A percentile compares a stretch with the other conserved stretches of the same genome.
These are phyloP conservation scores for Aphelinus atriplicis DNA, from an alignment of 1,140 invertebrate species.

Conservation along the genomic window DNA sequence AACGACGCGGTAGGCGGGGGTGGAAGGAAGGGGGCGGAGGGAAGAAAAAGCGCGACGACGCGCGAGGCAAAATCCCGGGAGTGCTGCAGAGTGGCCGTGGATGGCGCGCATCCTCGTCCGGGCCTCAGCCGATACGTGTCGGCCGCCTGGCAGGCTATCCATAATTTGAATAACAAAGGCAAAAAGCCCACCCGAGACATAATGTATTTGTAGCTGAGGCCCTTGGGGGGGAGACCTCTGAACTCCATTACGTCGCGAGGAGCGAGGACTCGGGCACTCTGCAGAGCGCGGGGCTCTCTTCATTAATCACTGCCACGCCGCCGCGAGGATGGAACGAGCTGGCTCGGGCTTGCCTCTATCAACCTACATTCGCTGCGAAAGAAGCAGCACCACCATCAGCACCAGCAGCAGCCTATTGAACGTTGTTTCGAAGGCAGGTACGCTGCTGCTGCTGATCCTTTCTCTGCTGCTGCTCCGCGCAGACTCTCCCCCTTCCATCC, in stretches of 20 bases:
- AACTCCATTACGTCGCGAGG: constrained; percentile 10
- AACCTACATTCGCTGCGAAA: constrained; percentile 25
- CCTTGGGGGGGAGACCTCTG: not conserved
- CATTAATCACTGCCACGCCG: constrained; percentile 36
- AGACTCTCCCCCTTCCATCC: not conserved
- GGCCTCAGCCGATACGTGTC: not conserved
- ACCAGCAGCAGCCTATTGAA: not conserved
- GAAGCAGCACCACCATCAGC: not conserved
- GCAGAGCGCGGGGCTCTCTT: constrained; percentile 13
- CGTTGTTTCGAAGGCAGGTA: constrained; percentile 10
- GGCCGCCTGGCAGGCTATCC: not conserved
- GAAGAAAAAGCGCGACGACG: no score
- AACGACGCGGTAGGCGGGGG: no score
- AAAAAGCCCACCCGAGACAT: not conserved
- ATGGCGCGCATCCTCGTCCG: no score
- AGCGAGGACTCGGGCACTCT: not conserved
- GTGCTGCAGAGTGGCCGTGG: no score
- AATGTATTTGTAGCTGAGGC: no score
- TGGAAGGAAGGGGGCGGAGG: no score
- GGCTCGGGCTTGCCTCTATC: constrained; percentile 11
- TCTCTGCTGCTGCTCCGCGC: constrained; percentile 14
- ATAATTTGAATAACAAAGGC: constrained; percentile 27
- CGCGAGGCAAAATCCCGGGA: no score
- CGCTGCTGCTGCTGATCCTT: not conserved
- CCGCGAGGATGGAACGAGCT: not conserved